These are phyloP conservation scores for Okamejei kenojei DNA, from an alignment of 2,797 vertebrate species.

Conservation along the genomic window DNA sequence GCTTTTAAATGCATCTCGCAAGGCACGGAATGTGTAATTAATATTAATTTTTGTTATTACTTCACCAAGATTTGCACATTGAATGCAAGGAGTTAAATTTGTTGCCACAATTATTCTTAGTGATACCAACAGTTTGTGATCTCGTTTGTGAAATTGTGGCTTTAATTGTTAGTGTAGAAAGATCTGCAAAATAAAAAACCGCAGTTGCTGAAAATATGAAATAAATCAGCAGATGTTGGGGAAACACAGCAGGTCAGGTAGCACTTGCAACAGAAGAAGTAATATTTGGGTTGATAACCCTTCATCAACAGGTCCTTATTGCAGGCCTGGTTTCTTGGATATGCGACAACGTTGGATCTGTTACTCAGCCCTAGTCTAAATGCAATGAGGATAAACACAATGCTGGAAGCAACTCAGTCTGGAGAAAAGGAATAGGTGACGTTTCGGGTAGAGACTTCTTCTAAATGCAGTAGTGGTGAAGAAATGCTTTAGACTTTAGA, in stretches of 20 bases:
- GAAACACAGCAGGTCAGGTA: too few species aligned
- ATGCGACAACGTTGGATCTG: background rate
- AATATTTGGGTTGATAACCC: too few species aligned
- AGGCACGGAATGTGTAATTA: background rate
- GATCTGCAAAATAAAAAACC: background rate
- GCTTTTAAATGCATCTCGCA: background rate
- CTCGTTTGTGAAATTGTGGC: background rate
- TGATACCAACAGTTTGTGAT: background rate
- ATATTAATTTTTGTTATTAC: background rate
- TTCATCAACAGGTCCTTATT: background rate
- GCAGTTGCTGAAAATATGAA: too few species aligned
- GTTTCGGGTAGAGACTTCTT: too few species aligned
- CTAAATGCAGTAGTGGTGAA: too few species aligned
- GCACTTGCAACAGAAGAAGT: too few species aligned
- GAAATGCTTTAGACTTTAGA: too few species aligned
- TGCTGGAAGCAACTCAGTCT: too few species aligned
- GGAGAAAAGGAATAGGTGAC: too few species aligned
- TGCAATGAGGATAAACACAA: background rate
- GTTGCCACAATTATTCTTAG: background rate
- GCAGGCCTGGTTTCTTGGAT: background rate
- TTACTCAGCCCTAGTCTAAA: background rate
- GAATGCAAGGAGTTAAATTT: background rate
- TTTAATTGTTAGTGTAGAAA: background rate
- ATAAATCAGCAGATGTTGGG: too few species aligned
- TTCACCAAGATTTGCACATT: background rate